A percentile compares a stretch with the other conserved stretches of the same genome.
phyloP scores from a whole-genome alignment of 2,797 vertebrate species.

The Bradypus variegatus region DNA sequence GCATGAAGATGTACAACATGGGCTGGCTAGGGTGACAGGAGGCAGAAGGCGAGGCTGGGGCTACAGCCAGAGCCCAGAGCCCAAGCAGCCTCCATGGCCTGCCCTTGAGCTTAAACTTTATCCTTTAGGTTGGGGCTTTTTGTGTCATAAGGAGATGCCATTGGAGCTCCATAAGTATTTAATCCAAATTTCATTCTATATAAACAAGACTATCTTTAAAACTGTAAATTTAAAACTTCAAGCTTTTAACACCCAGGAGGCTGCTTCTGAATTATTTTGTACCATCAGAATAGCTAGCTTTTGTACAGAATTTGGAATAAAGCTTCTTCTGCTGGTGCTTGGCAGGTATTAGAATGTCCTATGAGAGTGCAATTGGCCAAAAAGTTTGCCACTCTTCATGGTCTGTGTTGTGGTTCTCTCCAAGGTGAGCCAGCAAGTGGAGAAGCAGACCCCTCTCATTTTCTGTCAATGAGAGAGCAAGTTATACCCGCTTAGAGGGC shows the following conservation, averaged over 20 bases:
- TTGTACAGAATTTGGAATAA: background rate
- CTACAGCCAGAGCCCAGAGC: background rate
- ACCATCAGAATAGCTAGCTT: background rate
- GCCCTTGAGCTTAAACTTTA: background rate
- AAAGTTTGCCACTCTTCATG: background rate
- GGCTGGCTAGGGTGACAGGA: background rate
- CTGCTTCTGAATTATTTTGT: background rate
- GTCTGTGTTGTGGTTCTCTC: background rate
- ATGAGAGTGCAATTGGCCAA: background rate
- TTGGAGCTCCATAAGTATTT: background rate
- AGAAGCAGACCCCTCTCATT: background rate
- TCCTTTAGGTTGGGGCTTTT: background rate
- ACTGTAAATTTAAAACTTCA: background rate
- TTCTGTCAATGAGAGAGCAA: background rate
- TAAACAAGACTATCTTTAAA: background rate
- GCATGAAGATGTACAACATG: background rate
- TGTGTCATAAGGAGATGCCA: background rate
- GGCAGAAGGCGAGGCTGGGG: background rate
- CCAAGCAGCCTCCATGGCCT: background rate
- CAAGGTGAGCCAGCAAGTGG: background rate
- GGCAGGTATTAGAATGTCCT: background rate
- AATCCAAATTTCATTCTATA: background rate
- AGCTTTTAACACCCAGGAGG: background rate
- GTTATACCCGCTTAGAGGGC: fast-evolving
- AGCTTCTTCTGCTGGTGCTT: background rate